Conservation (phyloP, 2,888 invertebrate species). For the Tridacna crocea region DNA sequence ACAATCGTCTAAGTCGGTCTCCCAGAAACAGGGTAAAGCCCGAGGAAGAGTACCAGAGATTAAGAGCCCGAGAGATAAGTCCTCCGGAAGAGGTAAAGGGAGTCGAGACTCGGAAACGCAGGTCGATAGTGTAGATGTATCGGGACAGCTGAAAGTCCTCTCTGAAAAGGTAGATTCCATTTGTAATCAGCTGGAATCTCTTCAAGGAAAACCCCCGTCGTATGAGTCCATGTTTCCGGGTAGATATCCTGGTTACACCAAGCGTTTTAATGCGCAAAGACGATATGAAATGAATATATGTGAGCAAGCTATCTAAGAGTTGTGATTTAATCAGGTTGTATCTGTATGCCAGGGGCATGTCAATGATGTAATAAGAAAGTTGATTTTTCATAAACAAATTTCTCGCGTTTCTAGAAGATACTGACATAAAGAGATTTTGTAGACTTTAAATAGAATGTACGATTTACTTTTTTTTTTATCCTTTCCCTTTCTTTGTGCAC, state of each 20-base stretch:
- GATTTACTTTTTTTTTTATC: too few relatives aligned
- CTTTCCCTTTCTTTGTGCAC: too few relatives aligned
- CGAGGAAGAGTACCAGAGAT: neutral
- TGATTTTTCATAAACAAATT: too few relatives aligned
- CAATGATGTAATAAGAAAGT: too few relatives aligned
- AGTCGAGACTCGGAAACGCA: neutral
- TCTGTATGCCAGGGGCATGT: too few relatives aligned
- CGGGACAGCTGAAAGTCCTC: neutral
- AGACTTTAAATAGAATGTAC: too few relatives aligned
- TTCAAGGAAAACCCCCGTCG: slow-evolving; percentile 10
- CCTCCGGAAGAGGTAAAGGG: neutral
- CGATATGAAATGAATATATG: too few relatives aligned
- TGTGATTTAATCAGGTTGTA: too few relatives aligned
- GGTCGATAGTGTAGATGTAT: neutral
- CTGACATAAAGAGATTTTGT: too few relatives aligned
- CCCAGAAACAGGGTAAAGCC: neutral
- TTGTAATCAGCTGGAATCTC: neutral
- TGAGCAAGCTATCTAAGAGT: too few relatives aligned
- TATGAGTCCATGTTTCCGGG: neutral
- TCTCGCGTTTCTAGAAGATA: too few relatives aligned
- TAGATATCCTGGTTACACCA: neutral
- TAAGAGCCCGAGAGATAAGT: neutral
- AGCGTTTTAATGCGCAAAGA: too few relatives aligned
- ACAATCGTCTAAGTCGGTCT: neutral
- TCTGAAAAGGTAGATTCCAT: slow-evolving; percentile 6